Evolutionary conservation across 1,140 invertebrate species (phyloP).

Genomic region (Nautilus pompilius): DNA sequence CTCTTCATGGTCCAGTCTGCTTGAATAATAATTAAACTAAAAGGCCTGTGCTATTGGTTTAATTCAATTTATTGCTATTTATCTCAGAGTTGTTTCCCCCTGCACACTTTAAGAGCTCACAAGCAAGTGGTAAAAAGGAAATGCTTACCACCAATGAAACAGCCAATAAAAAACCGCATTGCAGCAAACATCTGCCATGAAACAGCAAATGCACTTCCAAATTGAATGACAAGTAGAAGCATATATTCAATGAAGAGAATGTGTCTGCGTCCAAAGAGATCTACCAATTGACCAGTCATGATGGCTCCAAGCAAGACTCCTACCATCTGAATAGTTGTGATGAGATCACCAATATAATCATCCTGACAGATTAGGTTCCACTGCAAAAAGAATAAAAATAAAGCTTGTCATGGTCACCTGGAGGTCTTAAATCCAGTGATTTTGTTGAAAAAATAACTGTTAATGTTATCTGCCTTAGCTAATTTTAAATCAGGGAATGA

Average conservation of each 20-base stretch:
- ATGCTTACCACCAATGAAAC: constrained; percentile 28
- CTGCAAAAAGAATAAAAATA: constrained; percentile 19
- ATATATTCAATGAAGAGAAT: constrained; percentile 26
- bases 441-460: no score
- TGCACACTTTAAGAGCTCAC: no score
- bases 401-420: neutral
- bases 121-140: no score
- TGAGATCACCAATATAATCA: constrained; percentile 20
- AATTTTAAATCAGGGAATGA: no score
- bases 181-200: constrained; percentile 38
- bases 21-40: no score
- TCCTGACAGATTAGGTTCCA: constrained; percentile 33
- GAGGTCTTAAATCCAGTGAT: neutral
- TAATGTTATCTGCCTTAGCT: no score
- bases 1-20: no score
- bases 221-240: constrained; percentile 24
- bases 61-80: no score
- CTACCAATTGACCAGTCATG: constrained; percentile 36
- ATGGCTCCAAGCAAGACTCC: constrained; percentile 37
- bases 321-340: constrained; percentile 41
- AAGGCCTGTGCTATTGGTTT: no score
- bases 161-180: constrained; percentile 33
- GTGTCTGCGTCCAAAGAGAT: constrained; percentile 35
- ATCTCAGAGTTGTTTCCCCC: no score
- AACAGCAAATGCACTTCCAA: constrained; percentile 24